Evolutionary conservation across 2,113 vertebrate genomes (phyloP).

Genomic region (Muntiacus reevesi): DNA sequence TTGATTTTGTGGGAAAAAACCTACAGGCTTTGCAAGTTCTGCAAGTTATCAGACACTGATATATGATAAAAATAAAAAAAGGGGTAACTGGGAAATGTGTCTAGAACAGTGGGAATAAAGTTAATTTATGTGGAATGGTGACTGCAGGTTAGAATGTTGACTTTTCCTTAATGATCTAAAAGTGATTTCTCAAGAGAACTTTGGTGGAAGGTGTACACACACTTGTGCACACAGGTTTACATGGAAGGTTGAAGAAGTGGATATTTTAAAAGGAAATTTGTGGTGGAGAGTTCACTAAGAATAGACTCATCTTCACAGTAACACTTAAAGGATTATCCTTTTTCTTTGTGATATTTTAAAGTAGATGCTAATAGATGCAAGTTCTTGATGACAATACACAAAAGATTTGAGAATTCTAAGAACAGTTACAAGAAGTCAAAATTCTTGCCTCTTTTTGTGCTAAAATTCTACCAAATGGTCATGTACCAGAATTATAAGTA

Average conservation of each 20-base stretch:
- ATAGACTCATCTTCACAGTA: background rate
- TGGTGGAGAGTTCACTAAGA: background rate
- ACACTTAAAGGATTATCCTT: background rate
- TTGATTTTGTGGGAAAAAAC: background rate
- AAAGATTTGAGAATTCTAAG: background rate
- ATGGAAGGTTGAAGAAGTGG: background rate
- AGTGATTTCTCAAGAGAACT: background rate
- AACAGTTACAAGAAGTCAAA: background rate
- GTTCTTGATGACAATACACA: background rate
- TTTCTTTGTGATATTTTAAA: background rate
- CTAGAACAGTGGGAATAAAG: background rate
- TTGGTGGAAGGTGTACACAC: accelerated
- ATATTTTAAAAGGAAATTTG: background rate
- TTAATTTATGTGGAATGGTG: background rate
- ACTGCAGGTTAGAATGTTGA: background rate
- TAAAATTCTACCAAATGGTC: background rate
- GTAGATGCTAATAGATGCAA: background rate
- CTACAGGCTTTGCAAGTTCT: background rate
- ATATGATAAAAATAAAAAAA: background rate
- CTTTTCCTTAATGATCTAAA: background rate
- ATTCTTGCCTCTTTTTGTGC: background rate
- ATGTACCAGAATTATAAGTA: background rate
- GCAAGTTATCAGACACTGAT: background rate
- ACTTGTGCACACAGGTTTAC: background rate
- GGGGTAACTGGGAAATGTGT: background rate